Conservation (phyloP, 1,140 invertebrate genomes). For the Drosophila suzukii region DNA sequence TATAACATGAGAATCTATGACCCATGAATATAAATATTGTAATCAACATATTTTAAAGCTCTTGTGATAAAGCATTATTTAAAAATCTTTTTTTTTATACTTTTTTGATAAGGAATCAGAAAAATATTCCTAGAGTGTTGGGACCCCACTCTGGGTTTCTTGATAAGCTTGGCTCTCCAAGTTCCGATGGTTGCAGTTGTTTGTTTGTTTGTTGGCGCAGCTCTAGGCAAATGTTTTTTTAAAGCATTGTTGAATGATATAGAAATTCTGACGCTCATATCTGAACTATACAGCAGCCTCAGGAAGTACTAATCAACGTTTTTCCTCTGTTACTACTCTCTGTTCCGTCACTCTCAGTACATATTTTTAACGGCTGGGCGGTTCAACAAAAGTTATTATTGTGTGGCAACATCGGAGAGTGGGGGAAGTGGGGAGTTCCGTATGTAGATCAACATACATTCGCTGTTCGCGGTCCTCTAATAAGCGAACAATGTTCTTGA, state of each 20-base stretch:
- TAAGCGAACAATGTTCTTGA: slow-evolving; percentile 81
- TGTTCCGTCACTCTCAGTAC: slow-evolving; percentile 15
- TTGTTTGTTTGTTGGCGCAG: slow-evolving; percentile 56
- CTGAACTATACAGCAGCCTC: slow-evolving; percentile 65
- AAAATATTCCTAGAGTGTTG: background rate
- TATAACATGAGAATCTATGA: too few species aligned
- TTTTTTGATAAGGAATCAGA: background rate
- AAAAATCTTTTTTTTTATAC: background rate
- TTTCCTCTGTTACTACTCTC: slow-evolving; percentile 23
- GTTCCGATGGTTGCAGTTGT: slow-evolving; percentile 30
- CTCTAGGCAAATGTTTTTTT: slow-evolving; percentile 53
- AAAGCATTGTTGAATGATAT: slow-evolving; percentile 40
- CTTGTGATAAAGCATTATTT: background rate
- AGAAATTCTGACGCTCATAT: slow-evolving; percentile 34
- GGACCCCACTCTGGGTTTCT: background rate
- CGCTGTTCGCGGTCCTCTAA: slow-evolving; percentile 46
- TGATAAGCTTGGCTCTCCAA: slow-evolving; percentile 52
- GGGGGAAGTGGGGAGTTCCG: slow-evolving; percentile 1
- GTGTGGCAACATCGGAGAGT: slow-evolving; percentile 18
- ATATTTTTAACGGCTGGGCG: slow-evolving; percentile 32
- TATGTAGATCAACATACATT: slow-evolving; percentile 33
- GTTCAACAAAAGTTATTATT: slow-evolving; percentile 71
- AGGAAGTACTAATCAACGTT: slow-evolving; percentile 80
- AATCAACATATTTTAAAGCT: too few species aligned
- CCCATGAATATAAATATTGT: too few species aligned